Conservation (phyloP, 2,113 vertebrate species). For the Hipposideros armiger region DNA sequence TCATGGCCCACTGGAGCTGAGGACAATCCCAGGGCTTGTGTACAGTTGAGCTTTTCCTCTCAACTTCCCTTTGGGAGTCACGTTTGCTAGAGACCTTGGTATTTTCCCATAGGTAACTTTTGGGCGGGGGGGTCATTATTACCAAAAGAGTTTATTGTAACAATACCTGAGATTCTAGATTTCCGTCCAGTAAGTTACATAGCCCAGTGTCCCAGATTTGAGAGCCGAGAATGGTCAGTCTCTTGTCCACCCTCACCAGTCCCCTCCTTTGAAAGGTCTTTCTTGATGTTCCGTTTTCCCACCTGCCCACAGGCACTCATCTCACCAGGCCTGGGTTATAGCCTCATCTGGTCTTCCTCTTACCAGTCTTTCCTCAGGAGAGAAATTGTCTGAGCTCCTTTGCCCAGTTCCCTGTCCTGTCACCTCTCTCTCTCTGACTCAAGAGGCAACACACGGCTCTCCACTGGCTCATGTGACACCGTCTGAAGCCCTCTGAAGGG, state of each 20-base stretch:
- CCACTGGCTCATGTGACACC: background rate
- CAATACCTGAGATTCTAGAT: background rate
- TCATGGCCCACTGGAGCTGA: constrained; percentile 17
- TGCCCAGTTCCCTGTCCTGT: background rate
- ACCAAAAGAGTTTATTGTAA: background rate
- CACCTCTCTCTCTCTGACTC: background rate
- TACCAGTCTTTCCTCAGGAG: background rate
- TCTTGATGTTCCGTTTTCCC: background rate
- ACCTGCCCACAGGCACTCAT: background rate
- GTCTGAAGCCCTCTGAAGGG: background rate
- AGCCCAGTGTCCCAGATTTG: background rate
- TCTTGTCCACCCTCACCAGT: too few species aligned
- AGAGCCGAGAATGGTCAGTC: background rate
- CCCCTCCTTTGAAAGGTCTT: background rate
- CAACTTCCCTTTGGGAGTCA: constrained; percentile 29
- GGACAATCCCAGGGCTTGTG: constrained; percentile 55
- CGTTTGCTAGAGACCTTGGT: background rate
- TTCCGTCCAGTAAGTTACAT: background rate
- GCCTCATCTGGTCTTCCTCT: background rate
- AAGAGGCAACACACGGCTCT: background rate
- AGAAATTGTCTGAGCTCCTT: background rate
- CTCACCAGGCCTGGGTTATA: background rate
- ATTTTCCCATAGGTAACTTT: constrained; percentile 67
- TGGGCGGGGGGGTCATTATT: background rate
- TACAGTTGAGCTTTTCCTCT: constrained; percentile 47